Base-by-base conservation (phyloP, 2,888 invertebrate genomes). In the Melangyna quadrimaculata region DNA sequence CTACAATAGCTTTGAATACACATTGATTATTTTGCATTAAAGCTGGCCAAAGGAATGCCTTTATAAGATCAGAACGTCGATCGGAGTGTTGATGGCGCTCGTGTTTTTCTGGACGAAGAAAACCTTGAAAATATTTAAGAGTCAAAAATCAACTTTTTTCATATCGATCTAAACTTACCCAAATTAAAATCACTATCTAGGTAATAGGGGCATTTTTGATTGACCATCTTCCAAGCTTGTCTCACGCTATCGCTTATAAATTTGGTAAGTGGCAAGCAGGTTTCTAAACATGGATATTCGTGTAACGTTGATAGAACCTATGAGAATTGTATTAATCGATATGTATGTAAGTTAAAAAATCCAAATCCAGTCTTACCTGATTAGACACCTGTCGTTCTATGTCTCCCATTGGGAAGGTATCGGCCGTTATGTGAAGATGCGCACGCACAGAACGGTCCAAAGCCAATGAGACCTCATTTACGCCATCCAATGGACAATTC, bases 211-310 rank as follows among this genome's bases (percentile, higher is more conserved):
- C 94, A 94, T 48, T 94, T 94, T 91, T 97, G 96, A 89, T 97
- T 96, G 71, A 95, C 94, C 89, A 98, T 93, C 84, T 95, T 94
- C 98, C 98, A 98, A 4, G 97, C 96, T n/a, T 97, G 94, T 80
- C 96, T 94, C 51, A 97, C 97, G 82, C 97, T 96, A 48, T 96
- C 95, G 35, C 95, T 94, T 70, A 97, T 96, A 91, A 97, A 97
- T 88, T 95, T 95, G 89, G 95, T 94, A 75, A 98, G 93, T 32
- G 96, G 95, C 1, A 94, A 94, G 90, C 97, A 98, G 0, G 94
- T 93, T 88, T 95, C 95, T 89, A 99, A 93, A 91, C 97, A 96
- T 37, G 98, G 97, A 93, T 98, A 99, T 93, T 98, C 98, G 90
- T 97, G 97, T 19, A 99, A 94, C 0, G 98, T 98, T 88, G 96